Conservation (phyloP, 1,140 invertebrate species). For the Ceratosolen fusciceps region DNA sequence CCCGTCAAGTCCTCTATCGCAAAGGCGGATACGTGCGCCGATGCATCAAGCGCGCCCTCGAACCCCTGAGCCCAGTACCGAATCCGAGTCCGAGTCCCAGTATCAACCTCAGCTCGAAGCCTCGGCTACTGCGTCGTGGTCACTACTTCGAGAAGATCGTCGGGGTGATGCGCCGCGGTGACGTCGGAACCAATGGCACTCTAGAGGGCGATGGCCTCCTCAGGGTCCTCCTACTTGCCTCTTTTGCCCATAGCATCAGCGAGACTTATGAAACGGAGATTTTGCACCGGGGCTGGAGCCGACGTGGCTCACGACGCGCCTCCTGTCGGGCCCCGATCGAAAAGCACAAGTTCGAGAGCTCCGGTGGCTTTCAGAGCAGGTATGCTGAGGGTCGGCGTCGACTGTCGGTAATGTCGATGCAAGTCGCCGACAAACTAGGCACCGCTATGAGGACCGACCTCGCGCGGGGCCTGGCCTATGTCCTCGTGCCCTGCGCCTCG, state of each 20-base stretch:
- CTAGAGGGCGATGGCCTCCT: neutral
- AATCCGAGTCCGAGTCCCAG: neutral
- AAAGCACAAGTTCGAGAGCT: neutral
- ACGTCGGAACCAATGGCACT: neutral
- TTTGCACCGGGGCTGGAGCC: slow-evolving; percentile 37
- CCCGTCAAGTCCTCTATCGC: slow-evolving; percentile 6
- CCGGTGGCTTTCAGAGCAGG: neutral
- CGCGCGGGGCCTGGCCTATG: slow-evolving; percentile 60
- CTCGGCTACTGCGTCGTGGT: slow-evolving; percentile 5
- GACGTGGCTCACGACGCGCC: slow-evolving; percentile 8
- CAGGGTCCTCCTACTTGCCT: slow-evolving; percentile 25
- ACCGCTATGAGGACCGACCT: slow-evolving; percentile 60
- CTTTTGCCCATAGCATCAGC: slow-evolving; percentile 21
- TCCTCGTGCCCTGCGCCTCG: slow-evolving; percentile 62
- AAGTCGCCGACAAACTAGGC: slow-evolving; percentile 58
- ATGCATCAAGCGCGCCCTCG: slow-evolving; percentile 14
- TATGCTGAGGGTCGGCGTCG: slow-evolving; percentile 54
- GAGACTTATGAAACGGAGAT: slow-evolving; percentile 46
- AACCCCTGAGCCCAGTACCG: neutral
- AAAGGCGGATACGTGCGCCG: slow-evolving; percentile 38
- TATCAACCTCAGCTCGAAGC: no score
- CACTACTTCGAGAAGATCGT: slow-evolving; percentile 43
- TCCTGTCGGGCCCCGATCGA: neutral
- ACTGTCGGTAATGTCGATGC: slow-evolving; percentile 60
- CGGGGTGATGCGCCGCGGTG: neutral